Percentiles rank a stretch among this genome's conserved stretches.
Conservation (phyloP, 2,797 vertebrate genomes). For the Pipistrellus kuhlii region DNA sequence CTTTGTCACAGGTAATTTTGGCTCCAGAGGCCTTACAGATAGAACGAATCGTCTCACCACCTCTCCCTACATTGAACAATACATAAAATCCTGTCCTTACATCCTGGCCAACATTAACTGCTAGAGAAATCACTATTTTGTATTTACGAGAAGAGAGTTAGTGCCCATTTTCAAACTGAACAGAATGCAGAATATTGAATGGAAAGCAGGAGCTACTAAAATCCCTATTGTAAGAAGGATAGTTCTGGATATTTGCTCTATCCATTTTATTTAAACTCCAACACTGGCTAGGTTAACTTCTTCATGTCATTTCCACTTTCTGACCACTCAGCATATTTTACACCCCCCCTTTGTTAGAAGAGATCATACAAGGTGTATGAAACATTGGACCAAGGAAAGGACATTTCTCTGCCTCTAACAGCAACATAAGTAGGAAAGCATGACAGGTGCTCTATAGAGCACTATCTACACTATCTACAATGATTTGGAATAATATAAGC, state of each 20-base stretch:
- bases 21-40: conserved; percentile 93
- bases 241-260: not conserved
- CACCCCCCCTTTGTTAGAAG: not conserved
- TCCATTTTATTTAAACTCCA: conserved; percentile 35
- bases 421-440: not conserved
- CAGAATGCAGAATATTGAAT: not conserved
- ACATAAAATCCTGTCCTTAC: conserved; percentile 39
- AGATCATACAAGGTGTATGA: not conserved
- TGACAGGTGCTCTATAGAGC: not conserved
- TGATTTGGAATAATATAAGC: not conserved
- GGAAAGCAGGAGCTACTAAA: conserved; percentile 19
- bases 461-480: not conserved
- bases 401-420: not conserved
- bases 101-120: not conserved
- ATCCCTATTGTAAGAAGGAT: not conserved
- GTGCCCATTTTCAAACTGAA: conserved; percentile 38
- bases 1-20: conserved; percentile 88
- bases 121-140: conserved; percentile 6
- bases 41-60: conserved; percentile 91
- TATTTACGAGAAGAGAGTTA: not conserved
- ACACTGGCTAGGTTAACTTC: not conserved
- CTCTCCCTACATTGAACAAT: conserved; percentile 88
- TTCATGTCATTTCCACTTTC: not conserved
- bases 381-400: not conserved
- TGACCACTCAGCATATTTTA: not conserved